Conservation (phyloP, 2,113 vertebrate genomes). For the Maccullochella peelii region DNA sequence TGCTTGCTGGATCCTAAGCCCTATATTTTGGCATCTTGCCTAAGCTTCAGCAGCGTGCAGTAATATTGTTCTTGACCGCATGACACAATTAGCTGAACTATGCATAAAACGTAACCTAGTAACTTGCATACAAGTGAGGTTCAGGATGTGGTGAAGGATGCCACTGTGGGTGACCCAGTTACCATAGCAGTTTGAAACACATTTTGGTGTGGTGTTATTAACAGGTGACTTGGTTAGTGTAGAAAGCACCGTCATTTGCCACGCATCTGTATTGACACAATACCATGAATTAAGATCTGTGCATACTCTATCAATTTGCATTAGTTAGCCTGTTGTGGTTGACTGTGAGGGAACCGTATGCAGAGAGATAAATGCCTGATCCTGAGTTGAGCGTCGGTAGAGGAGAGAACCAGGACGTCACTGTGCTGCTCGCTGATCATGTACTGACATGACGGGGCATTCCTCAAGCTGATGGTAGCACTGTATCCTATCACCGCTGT, state of each 20-base stretch:
- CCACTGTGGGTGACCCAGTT: not conserved
- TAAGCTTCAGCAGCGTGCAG: conserved; percentile 13
- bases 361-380: conserved; percentile 30
- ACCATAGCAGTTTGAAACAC: not conserved
- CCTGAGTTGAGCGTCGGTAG: not conserved
- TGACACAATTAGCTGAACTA: conserved; percentile 23
- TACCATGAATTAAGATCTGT: not conserved
- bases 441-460: conserved; percentile 77
- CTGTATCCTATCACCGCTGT: conserved; percentile 40
- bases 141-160: conserved; percentile 4
- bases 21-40: conserved; percentile 26
- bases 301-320: not conserved
- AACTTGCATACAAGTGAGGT: conserved; percentile 1
- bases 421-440: conserved; percentile 58
- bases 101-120: not conserved
- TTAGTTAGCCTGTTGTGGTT: not conserved
- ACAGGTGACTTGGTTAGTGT: not conserved
- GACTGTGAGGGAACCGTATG: not conserved
- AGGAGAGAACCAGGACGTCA: conserved; percentile 38
- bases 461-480: conserved; percentile 68
- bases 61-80: conserved; percentile 40
- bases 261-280: not conserved
- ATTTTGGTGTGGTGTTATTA: not conserved
- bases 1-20: conserved; percentile 24
- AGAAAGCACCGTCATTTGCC: not conserved